These are phyloP conservation scores for Drepana arcuata DNA, from an alignment of 1,140 invertebrate species.

Conservation along the genomic window DNA sequence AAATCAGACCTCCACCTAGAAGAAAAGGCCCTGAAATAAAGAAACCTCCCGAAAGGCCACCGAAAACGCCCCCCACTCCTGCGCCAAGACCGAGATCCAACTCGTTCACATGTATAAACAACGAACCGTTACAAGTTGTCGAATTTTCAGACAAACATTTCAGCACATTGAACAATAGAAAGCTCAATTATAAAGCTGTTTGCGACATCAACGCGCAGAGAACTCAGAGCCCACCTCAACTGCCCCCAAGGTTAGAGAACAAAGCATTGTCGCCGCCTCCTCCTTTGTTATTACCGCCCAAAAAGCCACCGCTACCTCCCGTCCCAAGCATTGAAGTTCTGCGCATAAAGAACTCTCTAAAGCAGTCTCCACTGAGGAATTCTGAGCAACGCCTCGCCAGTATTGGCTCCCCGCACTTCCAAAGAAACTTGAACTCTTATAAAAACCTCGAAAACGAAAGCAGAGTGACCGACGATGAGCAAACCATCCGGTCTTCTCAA, in stretches of 20 bases:
- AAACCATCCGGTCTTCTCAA: conserved; percentile 47
- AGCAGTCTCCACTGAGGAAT: conserved; percentile 50
- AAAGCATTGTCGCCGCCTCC: conserved; percentile 72
- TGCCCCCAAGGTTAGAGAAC: conserved; percentile 70
- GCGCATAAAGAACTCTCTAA: conserved; percentile 62
- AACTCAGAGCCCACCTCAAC: conserved; percentile 49
- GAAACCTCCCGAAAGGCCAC: conserved; percentile 73
- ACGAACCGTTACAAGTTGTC: conserved; percentile 53
- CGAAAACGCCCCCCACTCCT: conserved; percentile 72
- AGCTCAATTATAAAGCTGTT: conserved; percentile 60
- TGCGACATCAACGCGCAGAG: conserved; percentile 56
- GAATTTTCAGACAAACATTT: conserved; percentile 61
- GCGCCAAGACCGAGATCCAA: conserved; percentile 72
- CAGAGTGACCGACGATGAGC: conserved; percentile 43
- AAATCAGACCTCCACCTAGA: conserved; percentile 73
- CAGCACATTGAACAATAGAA: conserved; percentile 63
- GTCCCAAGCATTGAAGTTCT: conserved; percentile 75
- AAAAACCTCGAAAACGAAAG: conserved; percentile 68
- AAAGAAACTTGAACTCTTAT: conserved; percentile 69
- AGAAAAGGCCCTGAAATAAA: conserved; percentile 67
- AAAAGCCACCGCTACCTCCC: conserved; percentile 81
- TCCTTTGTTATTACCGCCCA: conserved; percentile 74
- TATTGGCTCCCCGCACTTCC: conserved; percentile 74
- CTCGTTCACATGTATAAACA: conserved; percentile 66
- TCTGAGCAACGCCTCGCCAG: conserved; percentile 69